Evolutionary conservation across 2,797 vertebrate species (phyloP).

Genomic region (Lagodon rhomboides): DNA sequence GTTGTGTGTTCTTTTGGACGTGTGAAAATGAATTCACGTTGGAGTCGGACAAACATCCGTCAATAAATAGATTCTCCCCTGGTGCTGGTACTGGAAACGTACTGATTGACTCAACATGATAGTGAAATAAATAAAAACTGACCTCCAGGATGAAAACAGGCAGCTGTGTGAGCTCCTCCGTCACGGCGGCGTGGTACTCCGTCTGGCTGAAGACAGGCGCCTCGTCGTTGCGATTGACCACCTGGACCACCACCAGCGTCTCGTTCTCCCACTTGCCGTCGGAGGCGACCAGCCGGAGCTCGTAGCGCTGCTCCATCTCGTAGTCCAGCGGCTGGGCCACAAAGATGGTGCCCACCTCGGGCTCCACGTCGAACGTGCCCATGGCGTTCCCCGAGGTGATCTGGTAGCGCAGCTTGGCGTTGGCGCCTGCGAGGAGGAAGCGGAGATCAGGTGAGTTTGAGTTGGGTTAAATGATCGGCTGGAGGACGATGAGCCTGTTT

Average conservation of each 20-base stretch:
- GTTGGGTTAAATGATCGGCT: neutral
- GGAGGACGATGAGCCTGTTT: no score
- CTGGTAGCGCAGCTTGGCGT: slow-evolving; percentile 92
- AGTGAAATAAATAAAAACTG: slow-evolving; percentile 39
- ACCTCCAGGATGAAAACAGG: slow-evolving; percentile 90
- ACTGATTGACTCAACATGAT: no score
- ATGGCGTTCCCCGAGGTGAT: slow-evolving; percentile 90
- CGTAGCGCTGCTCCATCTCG: slow-evolving; percentile 87
- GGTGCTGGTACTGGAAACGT: no score
- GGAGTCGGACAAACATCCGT: no score
- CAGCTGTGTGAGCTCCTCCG: slow-evolving; percentile 88
- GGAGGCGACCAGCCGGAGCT: slow-evolving; percentile 90
- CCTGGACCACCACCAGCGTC: slow-evolving; percentile 86
- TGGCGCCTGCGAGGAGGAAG: slow-evolving; percentile 82
- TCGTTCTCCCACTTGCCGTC: slow-evolving; percentile 95
- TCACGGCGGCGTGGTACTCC: slow-evolving; percentile 87
- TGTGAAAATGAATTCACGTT: no score
- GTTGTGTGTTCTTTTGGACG: no score
- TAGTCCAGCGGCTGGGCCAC: slow-evolving; percentile 91
- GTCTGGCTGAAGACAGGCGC: slow-evolving; percentile 89
- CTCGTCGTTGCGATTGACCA: slow-evolving; percentile 92
- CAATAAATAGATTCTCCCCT: no score
- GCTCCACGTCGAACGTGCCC: slow-evolving; percentile 92
- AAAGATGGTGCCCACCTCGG: slow-evolving; percentile 89
- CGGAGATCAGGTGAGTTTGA: neutral